Evolutionary conservation across 2,888 invertebrate genomes (phyloP), one percentile per base, ranked within the genome.

Genomic region (Scaptomyza caliginosa): DNA sequence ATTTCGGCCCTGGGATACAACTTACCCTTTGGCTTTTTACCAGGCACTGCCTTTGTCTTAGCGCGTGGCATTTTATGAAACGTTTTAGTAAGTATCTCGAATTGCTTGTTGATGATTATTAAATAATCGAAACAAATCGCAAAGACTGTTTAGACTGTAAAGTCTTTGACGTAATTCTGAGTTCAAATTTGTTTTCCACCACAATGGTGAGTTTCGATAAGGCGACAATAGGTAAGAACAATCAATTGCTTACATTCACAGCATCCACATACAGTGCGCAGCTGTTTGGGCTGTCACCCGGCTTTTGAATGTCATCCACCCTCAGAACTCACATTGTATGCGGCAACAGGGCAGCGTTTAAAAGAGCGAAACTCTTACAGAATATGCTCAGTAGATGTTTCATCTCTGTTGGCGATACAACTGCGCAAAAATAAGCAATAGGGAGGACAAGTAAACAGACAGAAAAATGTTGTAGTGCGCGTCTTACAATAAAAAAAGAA

Each of bases 341-440:
- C 67, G 51, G 83, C 80, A 86, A 86, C 79, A 85, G 86, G 85
- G 75, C 64, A 24, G 56, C 51, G 58, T 70, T 74, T 77, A 83
- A 86, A 75, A 67, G 78, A 67, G 68, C 66, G 51, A 51, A 42
- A 40, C 49, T 60, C 49, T 49, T 42, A 43, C 17, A 13, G 8
- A 49, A 49, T 23, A 43, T 52, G 65, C 70, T 84, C 78, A 83
- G 83, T 83, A 54, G 74, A 55, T 77, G 78, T 59, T 68, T 63
- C 65, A 85, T 70, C 76, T 68, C 56, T 49, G 43, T 16, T 43
- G 62, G 19, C 40, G 32, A 54, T 26, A 58, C 36, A 54, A 4
- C 54, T 19, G 34, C 16, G 10, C 2, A 19, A 28, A 28, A 23
- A 10, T 11, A 6, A n/a, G 23, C 19, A n/a, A 21, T 21, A 28